phyloP scores from a whole-genome alignment of 2,113 vertebrate genomes.

The Clarias gariepinus region DNA sequence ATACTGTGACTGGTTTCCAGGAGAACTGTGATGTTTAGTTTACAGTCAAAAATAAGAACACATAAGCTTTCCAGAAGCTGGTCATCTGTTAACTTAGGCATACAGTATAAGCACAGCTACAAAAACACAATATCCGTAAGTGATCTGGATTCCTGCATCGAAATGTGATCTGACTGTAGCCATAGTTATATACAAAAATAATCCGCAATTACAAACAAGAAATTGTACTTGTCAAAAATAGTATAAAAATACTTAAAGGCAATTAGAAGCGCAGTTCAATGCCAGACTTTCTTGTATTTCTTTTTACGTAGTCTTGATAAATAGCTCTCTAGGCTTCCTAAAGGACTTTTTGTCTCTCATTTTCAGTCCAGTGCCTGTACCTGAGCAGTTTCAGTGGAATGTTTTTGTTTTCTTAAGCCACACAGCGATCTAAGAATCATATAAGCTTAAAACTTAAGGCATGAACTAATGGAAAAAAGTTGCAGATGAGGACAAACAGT shows the following conservation, averaged over 20 bases:
- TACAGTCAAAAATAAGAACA: not conserved
- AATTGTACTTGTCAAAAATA: not conserved
- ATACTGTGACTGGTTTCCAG: not conserved
- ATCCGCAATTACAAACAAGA: not conserved
- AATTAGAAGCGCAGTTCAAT: not conserved
- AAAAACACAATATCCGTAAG: not conserved
- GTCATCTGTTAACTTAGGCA: not conserved
- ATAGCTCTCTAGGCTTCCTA: too few species aligned
- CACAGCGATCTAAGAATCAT: too few species aligned
- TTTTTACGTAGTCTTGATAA: too few species aligned
- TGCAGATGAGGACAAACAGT: too few species aligned
- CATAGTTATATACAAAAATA: not conserved
- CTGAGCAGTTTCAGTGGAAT: too few species aligned
- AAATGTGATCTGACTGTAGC: not conserved
- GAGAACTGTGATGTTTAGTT: not conserved
- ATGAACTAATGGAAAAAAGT: too few species aligned
- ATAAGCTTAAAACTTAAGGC: too few species aligned
- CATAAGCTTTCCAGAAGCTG: not conserved
- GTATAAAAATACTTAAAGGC: not conserved
- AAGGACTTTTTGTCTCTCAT: too few species aligned
- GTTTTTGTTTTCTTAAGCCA: too few species aligned
- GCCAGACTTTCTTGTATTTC: too few species aligned
- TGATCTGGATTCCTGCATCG: not conserved
- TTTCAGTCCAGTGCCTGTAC: too few species aligned
- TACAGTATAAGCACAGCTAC: not conserved